phyloP scores from a whole-genome alignment of 2,888 invertebrate species.

The Drosophila prostipennis region DNA sequence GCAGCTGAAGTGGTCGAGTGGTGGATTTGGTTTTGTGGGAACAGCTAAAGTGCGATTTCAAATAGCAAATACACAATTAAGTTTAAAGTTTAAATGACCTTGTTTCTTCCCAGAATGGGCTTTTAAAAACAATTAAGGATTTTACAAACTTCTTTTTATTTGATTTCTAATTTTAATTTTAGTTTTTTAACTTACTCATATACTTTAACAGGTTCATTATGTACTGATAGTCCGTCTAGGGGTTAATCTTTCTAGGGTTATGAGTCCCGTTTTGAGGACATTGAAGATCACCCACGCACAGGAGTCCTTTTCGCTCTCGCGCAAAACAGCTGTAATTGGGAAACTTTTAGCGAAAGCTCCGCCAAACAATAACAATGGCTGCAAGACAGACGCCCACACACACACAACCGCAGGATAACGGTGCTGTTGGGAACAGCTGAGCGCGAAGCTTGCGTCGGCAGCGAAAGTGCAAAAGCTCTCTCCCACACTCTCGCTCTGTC shows the following conservation, averaged over 20 bases:
- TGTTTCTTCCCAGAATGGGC: too few relatives aligned
- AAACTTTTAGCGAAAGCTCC: conserved; percentile 30
- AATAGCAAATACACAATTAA: background rate
- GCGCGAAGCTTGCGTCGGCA: conserved; percentile 23
- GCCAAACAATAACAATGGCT: conserved; percentile 27
- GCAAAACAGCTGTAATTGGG: conserved; percentile 9
- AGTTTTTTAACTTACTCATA: too few relatives aligned
- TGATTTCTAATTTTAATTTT: too few relatives aligned
- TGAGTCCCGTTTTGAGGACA: background rate
- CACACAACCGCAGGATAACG: conserved; percentile 16
- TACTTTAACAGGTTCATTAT: too few relatives aligned
- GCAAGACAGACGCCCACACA: conserved; percentile 1
- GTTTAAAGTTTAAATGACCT: background rate
- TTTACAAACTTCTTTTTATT: too few relatives aligned
- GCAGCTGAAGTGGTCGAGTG: conserved; percentile 13
- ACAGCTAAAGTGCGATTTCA: background rate
- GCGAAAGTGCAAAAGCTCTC: conserved; percentile 41
- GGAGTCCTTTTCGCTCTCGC: background rate
- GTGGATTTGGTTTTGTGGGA: background rate
- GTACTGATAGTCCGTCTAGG: too few relatives aligned
- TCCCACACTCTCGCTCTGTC: conserved; percentile 3
- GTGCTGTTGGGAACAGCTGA: conserved; percentile 25
- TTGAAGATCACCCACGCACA: conserved; percentile 6
- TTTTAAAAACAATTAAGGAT: too few relatives aligned
- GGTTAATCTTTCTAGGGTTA: background rate